phyloP scores from a whole-genome alignment of 1,140 invertebrate species.

The Drosophila triauraria region DNA sequence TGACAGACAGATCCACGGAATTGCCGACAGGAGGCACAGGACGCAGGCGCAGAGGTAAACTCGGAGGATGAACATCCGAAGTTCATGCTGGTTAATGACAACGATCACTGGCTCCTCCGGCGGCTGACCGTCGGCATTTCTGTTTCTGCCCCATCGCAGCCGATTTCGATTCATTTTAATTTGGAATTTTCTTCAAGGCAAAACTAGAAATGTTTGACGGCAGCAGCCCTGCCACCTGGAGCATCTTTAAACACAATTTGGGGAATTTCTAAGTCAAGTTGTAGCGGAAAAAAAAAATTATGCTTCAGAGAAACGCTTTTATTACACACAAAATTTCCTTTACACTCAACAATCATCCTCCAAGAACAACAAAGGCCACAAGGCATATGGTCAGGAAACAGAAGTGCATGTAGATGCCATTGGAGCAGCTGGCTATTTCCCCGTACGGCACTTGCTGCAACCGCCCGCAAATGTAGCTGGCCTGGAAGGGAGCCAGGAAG shows the following conservation, averaged over 20 bases:
- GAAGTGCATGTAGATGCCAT: conserved; percentile 15
- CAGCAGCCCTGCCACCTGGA: background rate
- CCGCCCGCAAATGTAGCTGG: conserved; percentile 4
- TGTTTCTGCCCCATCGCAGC: background rate
- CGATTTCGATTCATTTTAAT: conserved; percentile 1
- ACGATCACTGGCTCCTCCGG: background rate
- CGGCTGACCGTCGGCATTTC: background rate
- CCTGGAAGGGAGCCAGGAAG: conserved; percentile 1
- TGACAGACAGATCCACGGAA: conserved; percentile 17
- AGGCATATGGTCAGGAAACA: conserved; percentile 3
- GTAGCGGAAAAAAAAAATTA: too few species aligned
- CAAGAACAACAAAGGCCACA: background rate
- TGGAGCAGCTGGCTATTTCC: background rate
- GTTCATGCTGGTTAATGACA: background rate
- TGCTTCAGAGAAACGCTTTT: too few species aligned
- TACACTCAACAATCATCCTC: background rate
- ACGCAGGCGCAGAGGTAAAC: conserved; percentile 7
- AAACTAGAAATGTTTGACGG: background rate
- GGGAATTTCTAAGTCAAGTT: too few species aligned
- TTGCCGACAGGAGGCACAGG: conserved; percentile 5
- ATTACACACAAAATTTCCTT: too few species aligned
- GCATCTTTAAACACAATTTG: too few species aligned
- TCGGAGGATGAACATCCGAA: background rate
- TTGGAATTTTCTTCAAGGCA: background rate
- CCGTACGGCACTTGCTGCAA: background rate